Evolutionary conservation across 2,888 invertebrate species (phyloP).

Genomic region (Cylindroiulus punctatus): DNA sequence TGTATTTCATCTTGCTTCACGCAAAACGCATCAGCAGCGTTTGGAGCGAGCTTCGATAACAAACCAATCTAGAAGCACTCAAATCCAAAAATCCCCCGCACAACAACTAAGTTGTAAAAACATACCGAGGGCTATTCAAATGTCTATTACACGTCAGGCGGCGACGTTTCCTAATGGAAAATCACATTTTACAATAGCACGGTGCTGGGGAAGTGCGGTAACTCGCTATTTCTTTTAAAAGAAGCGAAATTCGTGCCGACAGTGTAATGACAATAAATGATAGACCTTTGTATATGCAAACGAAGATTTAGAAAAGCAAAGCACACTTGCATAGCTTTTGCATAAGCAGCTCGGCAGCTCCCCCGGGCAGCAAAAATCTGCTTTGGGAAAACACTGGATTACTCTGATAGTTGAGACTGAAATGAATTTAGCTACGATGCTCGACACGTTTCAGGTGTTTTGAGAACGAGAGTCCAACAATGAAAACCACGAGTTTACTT

Average conservation of each 20-base stretch:
- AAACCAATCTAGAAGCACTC: conserved; percentile 28
- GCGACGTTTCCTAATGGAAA: conserved; percentile 22
- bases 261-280: conserved; percentile 43
- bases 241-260: not conserved
- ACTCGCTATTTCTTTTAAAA: not conserved
- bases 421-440: not conserved
- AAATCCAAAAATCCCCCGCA: conserved; percentile 19
- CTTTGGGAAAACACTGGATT: not conserved
- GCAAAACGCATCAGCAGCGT: not conserved
- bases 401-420: not conserved
- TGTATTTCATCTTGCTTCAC: conserved; percentile 5
- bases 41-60: not conserved
- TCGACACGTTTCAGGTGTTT: not conserved
- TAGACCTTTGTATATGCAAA: conserved; percentile 1
- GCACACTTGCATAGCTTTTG: not conserved
- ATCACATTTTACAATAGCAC: conserved; percentile 23
- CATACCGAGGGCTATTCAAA: conserved; percentile 43
- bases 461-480: not conserved
- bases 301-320: conserved; percentile 6
- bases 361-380: not conserved
- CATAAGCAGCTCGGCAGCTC: not conserved
- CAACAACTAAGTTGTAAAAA: conserved; percentile 40
- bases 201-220: not conserved
- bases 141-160: conserved; percentile 39
- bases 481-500: no score